These are phyloP conservation scores for Daktulosphaira vitifoliae DNA, from an alignment of 1,140 invertebrate species.

Conservation along the genomic window DNA sequence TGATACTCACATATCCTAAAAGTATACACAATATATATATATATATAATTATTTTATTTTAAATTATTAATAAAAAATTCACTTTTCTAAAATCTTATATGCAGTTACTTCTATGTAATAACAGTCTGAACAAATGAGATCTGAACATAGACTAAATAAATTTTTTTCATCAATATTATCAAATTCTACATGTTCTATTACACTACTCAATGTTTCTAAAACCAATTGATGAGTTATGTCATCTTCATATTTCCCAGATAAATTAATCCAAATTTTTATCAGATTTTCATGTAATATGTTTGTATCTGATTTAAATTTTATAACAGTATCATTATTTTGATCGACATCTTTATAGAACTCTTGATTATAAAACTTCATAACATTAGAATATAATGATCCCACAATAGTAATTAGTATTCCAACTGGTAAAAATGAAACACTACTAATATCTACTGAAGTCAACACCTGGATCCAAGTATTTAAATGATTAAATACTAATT, in stretches of 20 bases:
- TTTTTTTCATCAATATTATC: conserved; percentile 11
- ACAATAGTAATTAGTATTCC: neutral
- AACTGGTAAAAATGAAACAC: conserved; percentile 2
- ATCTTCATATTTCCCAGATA: neutral
- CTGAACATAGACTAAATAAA: conserved; percentile 11
- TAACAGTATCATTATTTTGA: neutral
- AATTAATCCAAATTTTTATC: conserved; percentile 10
- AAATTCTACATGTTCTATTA: conserved; percentile 13
- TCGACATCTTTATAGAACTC: conserved; percentile 7
- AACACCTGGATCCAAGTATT: neutral
- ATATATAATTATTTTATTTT: too few relatives aligned
- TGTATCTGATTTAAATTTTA: conserved; percentile 15
- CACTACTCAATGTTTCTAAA: neutral
- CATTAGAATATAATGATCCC: neutral
- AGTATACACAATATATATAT: too few relatives aligned
- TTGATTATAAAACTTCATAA: conserved; percentile 12
- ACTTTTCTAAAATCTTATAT: conserved; percentile 2
- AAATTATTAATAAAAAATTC: too few relatives aligned
- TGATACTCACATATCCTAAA: conserved; percentile 1
- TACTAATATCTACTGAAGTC: neutral
- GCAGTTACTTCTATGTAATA: conserved; percentile 8
- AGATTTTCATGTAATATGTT: neutral
- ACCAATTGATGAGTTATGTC: conserved; percentile 9
- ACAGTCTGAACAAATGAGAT: conserved; percentile 6
- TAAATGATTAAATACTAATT: conserved; percentile 4